phyloP scores from a whole-genome alignment of 1,140 invertebrate genomes.

The Bombus vancouverensis region DNA sequence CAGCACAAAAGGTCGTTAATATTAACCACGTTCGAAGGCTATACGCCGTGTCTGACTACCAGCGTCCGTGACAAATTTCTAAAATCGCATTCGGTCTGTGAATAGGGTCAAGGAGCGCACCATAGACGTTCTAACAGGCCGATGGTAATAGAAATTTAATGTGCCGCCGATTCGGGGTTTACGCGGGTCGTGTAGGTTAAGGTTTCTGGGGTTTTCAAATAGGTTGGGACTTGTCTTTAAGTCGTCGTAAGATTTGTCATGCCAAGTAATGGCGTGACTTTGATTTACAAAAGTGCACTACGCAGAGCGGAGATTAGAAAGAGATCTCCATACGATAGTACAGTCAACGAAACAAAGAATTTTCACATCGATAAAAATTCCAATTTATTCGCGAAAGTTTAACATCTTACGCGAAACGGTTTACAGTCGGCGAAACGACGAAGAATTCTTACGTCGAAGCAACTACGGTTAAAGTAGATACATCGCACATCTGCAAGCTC shows the following conservation, averaged over 20 bases:
- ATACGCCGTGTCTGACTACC: slow-evolving; percentile 36
- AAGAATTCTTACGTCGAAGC: neutral
- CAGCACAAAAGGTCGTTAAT: slow-evolving; percentile 58
- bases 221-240: neutral
- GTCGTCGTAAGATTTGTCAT: no score
- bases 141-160: slow-evolving; percentile 26
- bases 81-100: slow-evolving; percentile 22
- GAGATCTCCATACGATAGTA: no score
- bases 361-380: neutral
- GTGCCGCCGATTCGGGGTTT: slow-evolving; percentile 24
- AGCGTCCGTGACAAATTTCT: slow-evolving; percentile 55
- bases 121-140: neutral
- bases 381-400: neutral
- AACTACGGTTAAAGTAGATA: no score
- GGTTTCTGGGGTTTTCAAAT: neutral
- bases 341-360: no score
- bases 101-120: slow-evolving; percentile 15
- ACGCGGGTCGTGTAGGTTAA: neutral
- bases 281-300: no score
- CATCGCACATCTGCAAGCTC: no score
- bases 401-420: neutral
- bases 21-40: slow-evolving; percentile 24
- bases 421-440: neutral
- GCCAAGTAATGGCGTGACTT: no score
- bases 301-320: rapidly evolving